Base-by-base conservation (phyloP, 2,797 vertebrate species). In the Chelonia mydas region DNA sequence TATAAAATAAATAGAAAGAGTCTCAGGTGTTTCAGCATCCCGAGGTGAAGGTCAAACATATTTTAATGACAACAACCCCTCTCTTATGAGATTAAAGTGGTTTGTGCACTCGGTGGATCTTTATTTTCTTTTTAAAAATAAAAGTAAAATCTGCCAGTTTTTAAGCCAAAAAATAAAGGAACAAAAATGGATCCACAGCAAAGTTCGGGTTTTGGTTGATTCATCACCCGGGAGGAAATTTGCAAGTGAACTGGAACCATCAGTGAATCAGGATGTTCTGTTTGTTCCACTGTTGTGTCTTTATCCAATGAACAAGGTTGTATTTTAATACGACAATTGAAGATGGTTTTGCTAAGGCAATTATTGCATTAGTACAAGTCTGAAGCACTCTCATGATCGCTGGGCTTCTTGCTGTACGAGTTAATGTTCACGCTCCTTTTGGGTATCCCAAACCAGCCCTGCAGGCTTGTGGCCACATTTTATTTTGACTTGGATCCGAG, bases 401-500 rank as follows among this genome's bases (percentile, higher is more conserved):
- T 47, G 11, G 94, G 95, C 96, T 96, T 95, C 91, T 86, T 96
- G 91, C 96, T 94, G 82, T 61, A 91, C 94, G 95, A 97, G 96
- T 96, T 96, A 92, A 87, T 78, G 84, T 95, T 97, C 95, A 93
- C 87, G 90, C 94, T 90, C 96, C 97, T 96, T 93, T 83, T 33
- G 72, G 84, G 81, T 83, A 88, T 92, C 94, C 96, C 96, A 17
- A 81, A 81, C 95, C 96, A 98, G 91, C 41, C n/a, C 85, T 19
- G 33, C 23, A 54, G 95, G 97, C 94, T 89, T 53, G 10, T 28
- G 0, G 97, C 97, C 97, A 97, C 92, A 81, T 91, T 55, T 90
- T 92, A 90, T 96, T 97, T 97, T 95, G 96, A 97, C 94, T 97
- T 84, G 55, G 95, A 90, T 97, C 94, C 96, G 90, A 92, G 96